Conservation (phyloP, 2,888 invertebrate genomes). For the Orthosia gothica region DNA sequence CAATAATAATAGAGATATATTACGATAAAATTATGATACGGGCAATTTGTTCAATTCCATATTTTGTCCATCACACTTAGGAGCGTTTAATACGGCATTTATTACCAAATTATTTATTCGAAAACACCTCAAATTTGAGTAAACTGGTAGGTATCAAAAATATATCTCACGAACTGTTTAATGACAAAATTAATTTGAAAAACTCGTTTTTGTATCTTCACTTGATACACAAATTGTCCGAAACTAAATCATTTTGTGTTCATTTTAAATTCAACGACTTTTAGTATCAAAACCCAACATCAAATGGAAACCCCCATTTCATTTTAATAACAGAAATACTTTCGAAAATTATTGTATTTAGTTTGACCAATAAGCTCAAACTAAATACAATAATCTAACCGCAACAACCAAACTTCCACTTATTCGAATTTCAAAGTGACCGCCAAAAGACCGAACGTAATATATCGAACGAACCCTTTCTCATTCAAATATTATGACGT, state of each 20-base stretch:
- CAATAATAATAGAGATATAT: neutral
- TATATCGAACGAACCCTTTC: slow-evolving; percentile 67
- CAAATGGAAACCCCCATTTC: neutral
- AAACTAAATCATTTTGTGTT: too few species aligned
- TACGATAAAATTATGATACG: neutral
- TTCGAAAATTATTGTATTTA: slow-evolving; percentile 1
- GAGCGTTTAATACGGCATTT: too few species aligned
- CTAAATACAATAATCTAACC: slow-evolving; percentile 34
- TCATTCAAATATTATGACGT: slow-evolving; percentile 74
- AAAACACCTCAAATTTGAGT: too few species aligned
- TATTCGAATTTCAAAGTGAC: slow-evolving; percentile 40
- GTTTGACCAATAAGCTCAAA: neutral
- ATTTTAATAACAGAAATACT: slow-evolving; percentile 6
- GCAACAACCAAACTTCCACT: slow-evolving; percentile 35
- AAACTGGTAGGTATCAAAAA: too few species aligned
- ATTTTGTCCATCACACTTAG: too few species aligned
- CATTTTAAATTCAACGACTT: neutral
- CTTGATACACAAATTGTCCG: too few species aligned
- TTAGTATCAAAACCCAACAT: neutral
- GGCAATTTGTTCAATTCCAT: too few species aligned
- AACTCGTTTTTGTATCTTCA: too few species aligned
- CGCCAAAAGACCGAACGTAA: slow-evolving; percentile 36
- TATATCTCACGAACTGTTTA: too few species aligned
- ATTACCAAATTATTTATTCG: too few species aligned
- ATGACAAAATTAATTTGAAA: too few species aligned